Percentiles rank a stretch among this genome's conserved stretches.
These are phyloP conservation scores for Sphenopsis melanotis DNA, from an alignment of 2,797 vertebrate species.

Conservation along the genomic window DNA sequence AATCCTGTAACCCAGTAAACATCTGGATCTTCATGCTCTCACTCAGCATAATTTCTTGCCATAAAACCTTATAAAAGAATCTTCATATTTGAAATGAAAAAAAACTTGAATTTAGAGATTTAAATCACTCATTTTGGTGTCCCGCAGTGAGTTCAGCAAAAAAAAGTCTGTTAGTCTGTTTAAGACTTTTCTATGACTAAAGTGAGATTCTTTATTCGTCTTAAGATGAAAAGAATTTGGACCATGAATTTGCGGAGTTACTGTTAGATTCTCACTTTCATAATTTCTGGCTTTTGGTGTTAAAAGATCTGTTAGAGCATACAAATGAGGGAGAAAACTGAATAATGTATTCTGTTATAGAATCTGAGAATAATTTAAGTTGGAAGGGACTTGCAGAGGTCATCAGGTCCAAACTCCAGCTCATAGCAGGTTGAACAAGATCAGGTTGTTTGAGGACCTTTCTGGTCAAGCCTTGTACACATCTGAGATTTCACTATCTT, in stretches of 20 bases:
- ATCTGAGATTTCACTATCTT: not conserved
- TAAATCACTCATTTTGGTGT: not conserved
- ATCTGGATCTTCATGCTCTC: not conserved
- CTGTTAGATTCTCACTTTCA: not conserved
- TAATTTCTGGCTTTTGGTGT: not conserved
- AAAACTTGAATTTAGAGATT: not conserved
- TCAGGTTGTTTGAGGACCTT: not conserved
- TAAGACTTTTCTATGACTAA: not conserved
- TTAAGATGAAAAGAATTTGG: not conserved
- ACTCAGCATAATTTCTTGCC: not conserved
- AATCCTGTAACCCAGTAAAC: not conserved
- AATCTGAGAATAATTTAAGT: not conserved
- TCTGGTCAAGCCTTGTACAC: not conserved
- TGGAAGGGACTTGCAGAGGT: not conserved
- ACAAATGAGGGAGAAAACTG: not conserved
- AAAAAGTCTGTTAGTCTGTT: not conserved
- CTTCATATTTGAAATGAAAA: not conserved
- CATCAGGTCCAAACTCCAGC: not conserved
- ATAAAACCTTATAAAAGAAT: not conserved
- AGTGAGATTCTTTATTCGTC: not conserved
- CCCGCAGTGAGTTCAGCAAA: not conserved
- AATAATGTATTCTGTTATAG: not conserved
- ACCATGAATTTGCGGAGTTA: not conserved
- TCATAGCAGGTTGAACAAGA: not conserved
- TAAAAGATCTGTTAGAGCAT: not conserved